Base-by-base conservation (phyloP, 2,888 invertebrate species). In the Pherbina coryleti region DNA sequence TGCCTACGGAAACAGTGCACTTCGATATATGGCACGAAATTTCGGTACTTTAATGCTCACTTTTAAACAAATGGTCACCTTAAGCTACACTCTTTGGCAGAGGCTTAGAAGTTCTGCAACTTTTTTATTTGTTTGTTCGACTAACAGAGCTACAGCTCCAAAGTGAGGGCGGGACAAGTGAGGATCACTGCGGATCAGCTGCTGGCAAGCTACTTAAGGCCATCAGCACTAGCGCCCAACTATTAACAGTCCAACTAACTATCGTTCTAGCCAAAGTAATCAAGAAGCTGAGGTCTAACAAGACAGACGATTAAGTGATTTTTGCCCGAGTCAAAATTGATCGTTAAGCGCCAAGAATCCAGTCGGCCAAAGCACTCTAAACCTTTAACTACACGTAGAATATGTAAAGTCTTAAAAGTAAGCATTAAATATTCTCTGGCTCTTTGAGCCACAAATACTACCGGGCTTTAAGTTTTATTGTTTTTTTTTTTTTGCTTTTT, bases 231-330 rank as follows among this genome's bases (percentile, higher is more conserved):
- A 37, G 22, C n/a, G 19, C 22, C 55, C 57, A 74, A 74, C 31
- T 51, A 71, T 64, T 64, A 31, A 77, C 78, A 80, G 80, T 79
- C 80, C 77, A 80, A 78, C 78, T 80, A 80, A 79, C 79, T 80
- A 11, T 44, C 3, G 44, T 44, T 76, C 79, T 79, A 22, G 77
- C 78, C 78, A 80, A 78, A 76, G 76, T 75, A 76, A 80, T 79
- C 79, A 78, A 72, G 62, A 69, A 77, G 80, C 81, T 78, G 81
- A 78, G 60, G 84, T 85, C 83, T 85, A 85, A 86, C 86, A 86
- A 85, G 86, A 82, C 82, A 82, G 84, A 83, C 85, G 86, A 86
- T 85, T 86, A 85, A 86, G 85, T 86, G 84, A 85, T 85, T 85
- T 85, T 85, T 86, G 53, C 34, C 14, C 25, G 14, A 34, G 37